Percentiles rank a stretch among this genome's conserved stretches.
Evolutionary conservation across 1,140 invertebrate genomes (phyloP).

Genomic region (Drosophila repletoides): DNA sequence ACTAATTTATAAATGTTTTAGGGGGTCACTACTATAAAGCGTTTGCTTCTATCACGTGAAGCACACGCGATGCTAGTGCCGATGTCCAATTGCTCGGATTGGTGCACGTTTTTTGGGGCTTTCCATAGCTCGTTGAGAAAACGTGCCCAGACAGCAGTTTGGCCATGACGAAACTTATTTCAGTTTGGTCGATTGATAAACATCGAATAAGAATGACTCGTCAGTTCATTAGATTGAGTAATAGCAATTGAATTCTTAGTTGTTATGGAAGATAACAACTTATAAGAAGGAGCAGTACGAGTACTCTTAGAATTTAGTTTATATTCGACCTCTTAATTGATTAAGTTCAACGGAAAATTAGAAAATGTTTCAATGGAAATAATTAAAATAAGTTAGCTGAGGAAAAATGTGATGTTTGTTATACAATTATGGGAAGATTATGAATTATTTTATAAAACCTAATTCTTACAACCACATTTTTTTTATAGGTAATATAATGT

Average conservation of each 20-base stretch:
- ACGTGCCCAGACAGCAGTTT: conserved; percentile 13
- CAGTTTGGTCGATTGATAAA: not conserved
- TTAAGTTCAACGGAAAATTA: too few relatives aligned
- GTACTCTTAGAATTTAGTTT: too few relatives aligned
- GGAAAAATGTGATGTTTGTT: too few relatives aligned
- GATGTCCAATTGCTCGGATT: not conserved
- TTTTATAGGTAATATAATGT: too few relatives aligned
- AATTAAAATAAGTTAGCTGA: too few relatives aligned
- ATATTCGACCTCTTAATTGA: too few relatives aligned
- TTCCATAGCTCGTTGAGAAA: conserved; percentile 6
- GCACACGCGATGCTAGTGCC: conserved; percentile 38
- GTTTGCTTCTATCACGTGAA: conserved; percentile 39
- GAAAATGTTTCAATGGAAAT: too few relatives aligned
- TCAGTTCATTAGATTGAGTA: not conserved
- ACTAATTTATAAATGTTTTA: too few relatives aligned
- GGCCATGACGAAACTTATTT: conserved; percentile 30
- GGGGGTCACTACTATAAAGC: not conserved
- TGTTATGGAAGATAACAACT: not conserved
- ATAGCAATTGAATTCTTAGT: not conserved
- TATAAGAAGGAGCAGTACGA: too few relatives aligned
- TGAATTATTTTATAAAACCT: too few relatives aligned
- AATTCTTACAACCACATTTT: too few relatives aligned
- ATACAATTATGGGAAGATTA: too few relatives aligned
- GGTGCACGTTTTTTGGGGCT: not conserved
- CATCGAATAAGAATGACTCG: not conserved